These are phyloP conservation scores for Strix aluco DNA, from an alignment of 2,113 vertebrate genomes.

Conservation along the genomic window DNA sequence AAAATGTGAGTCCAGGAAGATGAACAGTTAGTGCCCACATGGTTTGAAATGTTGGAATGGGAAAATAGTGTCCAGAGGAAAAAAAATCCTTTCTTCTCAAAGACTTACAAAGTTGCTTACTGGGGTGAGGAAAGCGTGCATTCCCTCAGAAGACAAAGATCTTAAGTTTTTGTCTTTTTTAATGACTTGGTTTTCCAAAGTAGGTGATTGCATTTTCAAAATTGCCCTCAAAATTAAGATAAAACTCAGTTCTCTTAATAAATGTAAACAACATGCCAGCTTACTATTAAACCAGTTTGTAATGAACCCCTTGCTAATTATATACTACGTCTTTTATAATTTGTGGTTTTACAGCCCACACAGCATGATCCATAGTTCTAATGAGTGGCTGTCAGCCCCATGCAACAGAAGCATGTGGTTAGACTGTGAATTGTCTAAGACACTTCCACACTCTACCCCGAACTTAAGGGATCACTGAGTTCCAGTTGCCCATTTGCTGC, in stretches of 20 bases:
- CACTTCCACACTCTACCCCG: neutral
- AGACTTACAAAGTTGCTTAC: neutral
- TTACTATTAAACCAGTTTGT: conserved; percentile 4
- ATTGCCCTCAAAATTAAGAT: conserved; percentile 33
- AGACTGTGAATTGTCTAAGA: conserved; percentile 9
- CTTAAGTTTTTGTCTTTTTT: conserved; percentile 5
- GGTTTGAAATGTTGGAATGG: neutral
- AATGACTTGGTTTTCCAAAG: conserved; percentile 19
- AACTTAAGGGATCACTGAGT: neutral
- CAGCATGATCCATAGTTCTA: conserved; percentile 40
- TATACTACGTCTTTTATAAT: neutral
- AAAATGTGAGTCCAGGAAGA: neutral
- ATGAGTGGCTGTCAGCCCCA: conserved; percentile 29
- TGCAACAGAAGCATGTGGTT: conserved; percentile 18
- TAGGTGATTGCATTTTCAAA: neutral
- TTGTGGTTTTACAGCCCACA: conserved; percentile 55
- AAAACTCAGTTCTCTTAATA: conserved; percentile 13
- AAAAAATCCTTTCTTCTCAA: neutral
- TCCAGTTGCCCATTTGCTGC: neutral
- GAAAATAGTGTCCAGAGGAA: neutral
- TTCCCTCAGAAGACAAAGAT: neutral
- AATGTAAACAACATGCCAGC: neutral
- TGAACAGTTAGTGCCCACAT: neutral
- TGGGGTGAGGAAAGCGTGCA: neutral
- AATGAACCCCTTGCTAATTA: conserved; percentile 44